These are phyloP conservation scores for Eurytoma adleriae DNA, from an alignment of 2,888 invertebrate genomes.

Conservation along the genomic window DNA sequence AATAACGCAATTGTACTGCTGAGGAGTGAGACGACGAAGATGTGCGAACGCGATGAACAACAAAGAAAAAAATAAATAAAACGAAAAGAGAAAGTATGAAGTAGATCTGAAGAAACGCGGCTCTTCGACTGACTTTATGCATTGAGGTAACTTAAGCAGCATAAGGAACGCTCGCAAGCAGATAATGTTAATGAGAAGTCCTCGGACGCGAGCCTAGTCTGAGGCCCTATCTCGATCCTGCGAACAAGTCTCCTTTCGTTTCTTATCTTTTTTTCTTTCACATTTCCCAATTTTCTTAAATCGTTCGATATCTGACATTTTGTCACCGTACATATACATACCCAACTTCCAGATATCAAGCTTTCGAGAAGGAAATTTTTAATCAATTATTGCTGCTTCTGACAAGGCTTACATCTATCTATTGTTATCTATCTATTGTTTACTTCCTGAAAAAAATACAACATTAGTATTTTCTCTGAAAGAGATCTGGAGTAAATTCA, in stretches of 20 bases:
- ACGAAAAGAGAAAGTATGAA: conserved; percentile 46
- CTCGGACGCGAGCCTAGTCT: conserved; percentile 70
- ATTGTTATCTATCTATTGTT: not conserved
- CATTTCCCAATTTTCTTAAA: not conserved
- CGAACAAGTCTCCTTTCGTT: conserved; percentile 59
- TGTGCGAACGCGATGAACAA: not conserved
- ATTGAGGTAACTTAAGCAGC: conserved; percentile 37
- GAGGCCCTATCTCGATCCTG: conserved; percentile 67
- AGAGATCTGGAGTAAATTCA: too few species aligned
- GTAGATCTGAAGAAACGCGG: conserved; percentile 58
- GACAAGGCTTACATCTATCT: too few species aligned
- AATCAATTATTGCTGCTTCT: not conserved
- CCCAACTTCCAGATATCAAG: not conserved
- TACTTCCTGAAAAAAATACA: too few species aligned
- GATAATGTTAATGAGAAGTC: conserved; percentile 61
- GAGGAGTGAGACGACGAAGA: not conserved
- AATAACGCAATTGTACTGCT: not conserved
- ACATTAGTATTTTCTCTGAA: not conserved
- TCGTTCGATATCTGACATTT: conserved; percentile 2
- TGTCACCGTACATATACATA: not conserved
- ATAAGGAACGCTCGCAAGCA: conserved; percentile 44
- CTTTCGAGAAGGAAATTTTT: not conserved
- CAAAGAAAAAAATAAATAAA: conserved; percentile 39
- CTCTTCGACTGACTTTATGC: conserved; percentile 56
- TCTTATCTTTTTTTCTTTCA: conserved; percentile 22